Conservation (phyloP, 2,888 invertebrate species). For the Spodoptera picta region DNA sequence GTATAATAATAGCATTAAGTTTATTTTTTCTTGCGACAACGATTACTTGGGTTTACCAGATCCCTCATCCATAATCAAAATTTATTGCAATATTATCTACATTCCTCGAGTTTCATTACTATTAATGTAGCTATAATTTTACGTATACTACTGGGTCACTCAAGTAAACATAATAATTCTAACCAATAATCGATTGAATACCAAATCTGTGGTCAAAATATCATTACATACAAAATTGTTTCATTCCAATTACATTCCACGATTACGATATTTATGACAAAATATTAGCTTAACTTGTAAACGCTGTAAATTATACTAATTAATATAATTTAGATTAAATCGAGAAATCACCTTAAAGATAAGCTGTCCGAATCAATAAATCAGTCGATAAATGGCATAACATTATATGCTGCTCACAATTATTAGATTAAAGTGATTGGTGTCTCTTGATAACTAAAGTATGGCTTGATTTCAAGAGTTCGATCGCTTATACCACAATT, state of each 20-base stretch:
- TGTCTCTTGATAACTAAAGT: conserved; percentile 20
- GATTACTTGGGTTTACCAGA: too few species aligned
- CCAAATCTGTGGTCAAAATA: background rate
- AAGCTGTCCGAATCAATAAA: conserved; percentile 17
- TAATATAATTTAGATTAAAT: conserved; percentile 10
- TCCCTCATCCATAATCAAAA: too few species aligned
- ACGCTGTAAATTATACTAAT: conserved; percentile 21
- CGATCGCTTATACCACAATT: conserved; percentile 31
- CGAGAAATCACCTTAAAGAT: conserved; percentile 13
- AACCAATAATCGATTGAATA: too few species aligned
- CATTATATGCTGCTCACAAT: conserved; percentile 4
- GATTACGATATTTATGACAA: conserved; percentile 30
- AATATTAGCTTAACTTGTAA: conserved; percentile 17
- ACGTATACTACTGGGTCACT: too few species aligned
- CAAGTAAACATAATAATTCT: too few species aligned
- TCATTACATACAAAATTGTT: conserved; percentile 6
- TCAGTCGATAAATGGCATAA: conserved; percentile 7
- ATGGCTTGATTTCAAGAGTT: background rate
- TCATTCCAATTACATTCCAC: conserved; percentile 26
- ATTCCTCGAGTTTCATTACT: too few species aligned
- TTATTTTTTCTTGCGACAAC: too few species aligned
- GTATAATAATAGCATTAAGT: too few species aligned
- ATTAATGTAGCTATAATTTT: too few species aligned
- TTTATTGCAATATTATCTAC: too few species aligned
- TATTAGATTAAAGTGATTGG: conserved; percentile 10